Evolutionary conservation across 2,113 vertebrate genomes (phyloP), one percentile per base, ranked within the genome.

Genomic region (Spermophilus dauricus): DNA sequence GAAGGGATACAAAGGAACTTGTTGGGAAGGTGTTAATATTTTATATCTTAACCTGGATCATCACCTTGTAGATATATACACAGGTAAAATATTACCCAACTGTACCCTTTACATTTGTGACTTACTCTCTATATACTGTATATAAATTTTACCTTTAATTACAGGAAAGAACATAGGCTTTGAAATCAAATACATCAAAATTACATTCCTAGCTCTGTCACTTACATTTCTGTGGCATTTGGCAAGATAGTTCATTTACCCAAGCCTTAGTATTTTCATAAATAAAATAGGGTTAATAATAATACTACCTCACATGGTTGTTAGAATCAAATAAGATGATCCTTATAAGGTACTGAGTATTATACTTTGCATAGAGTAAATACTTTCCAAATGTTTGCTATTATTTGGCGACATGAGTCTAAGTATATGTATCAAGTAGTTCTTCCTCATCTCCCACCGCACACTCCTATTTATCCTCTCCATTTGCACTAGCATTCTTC

Each of bases 221-320:
- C 18, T 90, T 75, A 82, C 26, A 86, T 17, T 76, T 97, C 63
- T 92, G 58, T 91, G 58, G 95, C 13, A 80, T 63, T 91, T 96
- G 65, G 1, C 39, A 94, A 80, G 6, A 92, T 89, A 48, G 75
- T 93, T 53, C 26, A 72, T 10, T 80, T 86, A 72, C 3, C 9
- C 32, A 89, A 96, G 26, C 30, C 22, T 93, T 81, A 83, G 14
- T 75, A 78, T 92, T 86, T 95, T 87, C 28, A 80, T 72, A 18
- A 18, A 81, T 67, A 77, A 83, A 96, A 85, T 72, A 61, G n/a
- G 45, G 30, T 82, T 82, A 6, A 51, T 89, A 48, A 72, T 56
- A 87, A 11, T 42, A 90, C 51, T 58, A 37, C 22, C 42, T 48
- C 72, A 85, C 72, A 91, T 91, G 24, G 10, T 72, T 48, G 51